Base-by-base conservation (phyloP, 2,797 vertebrate species). In the Decapterus maruadsi region DNA sequence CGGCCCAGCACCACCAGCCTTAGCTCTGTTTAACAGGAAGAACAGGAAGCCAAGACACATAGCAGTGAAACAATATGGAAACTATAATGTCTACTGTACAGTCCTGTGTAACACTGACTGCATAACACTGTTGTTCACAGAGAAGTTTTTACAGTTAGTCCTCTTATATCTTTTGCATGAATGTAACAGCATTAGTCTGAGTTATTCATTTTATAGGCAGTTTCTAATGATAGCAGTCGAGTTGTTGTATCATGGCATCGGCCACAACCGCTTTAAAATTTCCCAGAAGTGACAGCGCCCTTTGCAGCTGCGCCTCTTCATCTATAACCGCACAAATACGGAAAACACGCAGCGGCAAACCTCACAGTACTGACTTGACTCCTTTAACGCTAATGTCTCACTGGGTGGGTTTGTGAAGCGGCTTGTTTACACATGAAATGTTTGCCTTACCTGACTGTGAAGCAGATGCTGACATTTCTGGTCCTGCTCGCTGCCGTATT, bases 1-100 rank as follows among this genome's bases (percentile, higher is more conserved):
- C 89, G 89, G 64, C 94, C 94, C 77, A 96, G 75, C 53, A 95
- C 83, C 78, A 94, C 93, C 90, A 96, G 83, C 86, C 92, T 90
- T 72, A 95, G 55, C 86, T 93, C 94, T 92, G 87, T 19, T 26
- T 16, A 43, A 19, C 50, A 20, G 4, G 43, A 26, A 2, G 22
- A 29, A 53, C 11, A 53, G 51, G 22, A 36, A 36, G 22, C 22
- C 51, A 4, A 16, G 22, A 16, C 3, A 29, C 22, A 54, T 26
- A 29, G 13, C 51, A 29, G 51, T 7, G 22, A 5, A 2, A 6
- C 10, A 7, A 13, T 2, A 13, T 12, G 22, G 1, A 3, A n/a
- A 54, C 4, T 12, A 8, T 54, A 0, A 4, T 22, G 29, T 12
- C 40, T 3, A 42, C 26, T 2, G 0, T 13, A 22, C 4, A 13